Evolutionary conservation across 2,888 invertebrate species (phyloP).

Genomic region (Tyria jacobaeae): DNA sequence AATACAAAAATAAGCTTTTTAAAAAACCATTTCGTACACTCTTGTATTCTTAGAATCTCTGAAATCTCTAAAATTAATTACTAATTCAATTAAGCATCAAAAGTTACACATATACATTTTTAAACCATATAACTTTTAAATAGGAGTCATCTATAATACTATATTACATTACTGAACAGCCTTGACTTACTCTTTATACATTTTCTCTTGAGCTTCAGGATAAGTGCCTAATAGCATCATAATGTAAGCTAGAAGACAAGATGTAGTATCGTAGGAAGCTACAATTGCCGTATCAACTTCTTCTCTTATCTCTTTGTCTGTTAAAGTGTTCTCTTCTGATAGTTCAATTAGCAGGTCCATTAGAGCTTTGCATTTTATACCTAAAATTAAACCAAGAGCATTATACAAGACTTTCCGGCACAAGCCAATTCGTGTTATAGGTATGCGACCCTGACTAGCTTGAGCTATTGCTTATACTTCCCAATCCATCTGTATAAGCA

Average conservation of each 20-base stretch:
- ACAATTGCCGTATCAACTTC: conserved; percentile 82
- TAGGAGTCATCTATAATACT: too few relatives aligned
- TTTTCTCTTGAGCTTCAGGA: conserved; percentile 41
- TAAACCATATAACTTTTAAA: too few relatives aligned
- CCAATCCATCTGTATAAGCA: too few relatives aligned
- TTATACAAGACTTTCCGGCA: too few relatives aligned
- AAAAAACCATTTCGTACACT: background rate
- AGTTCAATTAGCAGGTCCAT: conserved; percentile 78
- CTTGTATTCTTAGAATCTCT: too few relatives aligned
- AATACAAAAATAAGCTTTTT: background rate
- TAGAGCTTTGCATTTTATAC: conserved; percentile 69
- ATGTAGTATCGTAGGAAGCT: conserved; percentile 44
- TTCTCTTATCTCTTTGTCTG: conserved; percentile 77
- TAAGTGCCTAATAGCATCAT: conserved; percentile 42
- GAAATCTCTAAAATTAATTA: too few relatives aligned
- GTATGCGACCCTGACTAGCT: too few relatives aligned
- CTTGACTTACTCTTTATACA: conserved; percentile 42
- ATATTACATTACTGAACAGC: too few relatives aligned
- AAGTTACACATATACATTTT: too few relatives aligned
- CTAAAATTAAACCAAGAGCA: conserved; percentile 28
- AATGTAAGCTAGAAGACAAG: conserved; percentile 38
- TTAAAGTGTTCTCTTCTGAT: conserved; percentile 63
- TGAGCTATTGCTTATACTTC: too few relatives aligned
- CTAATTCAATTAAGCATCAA: too few relatives aligned
- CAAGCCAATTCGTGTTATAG: too few relatives aligned